Base-by-base conservation (phyloP, 2,888 invertebrate genomes). In the Archips crataeganus region DNA sequence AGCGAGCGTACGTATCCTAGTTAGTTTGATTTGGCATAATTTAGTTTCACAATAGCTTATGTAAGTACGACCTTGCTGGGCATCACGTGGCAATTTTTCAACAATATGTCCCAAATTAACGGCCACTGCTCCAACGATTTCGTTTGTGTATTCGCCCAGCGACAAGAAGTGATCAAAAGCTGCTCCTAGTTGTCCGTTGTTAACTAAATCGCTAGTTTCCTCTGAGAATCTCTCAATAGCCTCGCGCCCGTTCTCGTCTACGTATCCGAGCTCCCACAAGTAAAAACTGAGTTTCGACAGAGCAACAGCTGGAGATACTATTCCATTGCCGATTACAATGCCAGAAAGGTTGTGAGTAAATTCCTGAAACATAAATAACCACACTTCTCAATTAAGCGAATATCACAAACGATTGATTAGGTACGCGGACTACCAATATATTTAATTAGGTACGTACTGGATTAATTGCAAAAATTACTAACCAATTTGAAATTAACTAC, bases 251-350 rank as follows among this genome's bases (percentile, higher is more conserved):
- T 87, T 85, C 49, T 91, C 91, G 84, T 98, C 97, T 23, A 98
- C 95, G 82, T 97, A 95, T 3, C 96, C 97, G 90, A 92, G 85
- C 74, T 94, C 91, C 76, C 93, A 92, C 2, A 94, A 85, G 77
- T 94, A 94, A 78, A 91, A 91, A 3, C 93, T 92, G 5, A 94
- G 86, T 78, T 90, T 88, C 0, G 89, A 87, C 42, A 93, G 80
- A 1, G 84, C 87, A 13, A 88, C 54, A 2, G 90, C 87, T 6
- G 98, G 98, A 0, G 98, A 97, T 67, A 98, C 96, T 96, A 98
- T 97, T 0, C 97, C 96, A 88, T 98, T 98, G 3, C 98, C 98
- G 74, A 98, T 89, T 2, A 96, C 96, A 9, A 98, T 95, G 1
- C 98, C 98, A 82, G 95, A 94, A 71, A 98, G 94, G 80, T 97